phyloP scores from a whole-genome alignment of 1,140 invertebrate species.

The Dolichoris vasculosae region DNA sequence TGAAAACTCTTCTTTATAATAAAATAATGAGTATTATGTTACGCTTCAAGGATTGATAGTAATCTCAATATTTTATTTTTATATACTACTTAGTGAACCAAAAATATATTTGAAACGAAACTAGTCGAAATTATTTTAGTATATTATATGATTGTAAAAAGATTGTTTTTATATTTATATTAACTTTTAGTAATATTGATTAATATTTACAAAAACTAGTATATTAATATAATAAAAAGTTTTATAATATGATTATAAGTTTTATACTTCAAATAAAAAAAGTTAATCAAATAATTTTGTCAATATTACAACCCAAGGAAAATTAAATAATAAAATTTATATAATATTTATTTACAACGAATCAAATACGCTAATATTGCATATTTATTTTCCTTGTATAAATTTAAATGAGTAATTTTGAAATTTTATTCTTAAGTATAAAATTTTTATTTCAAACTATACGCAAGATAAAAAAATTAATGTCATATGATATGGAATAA shows the following conservation, averaged over 20 bases:
- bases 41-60: slow-evolving; percentile 38
- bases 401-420: no score
- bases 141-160: background rate
- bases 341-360: no score
- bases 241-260: background rate
- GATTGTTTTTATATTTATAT: background rate
- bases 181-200: background rate
- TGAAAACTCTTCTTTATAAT: slow-evolving; percentile 76
- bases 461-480: no score
- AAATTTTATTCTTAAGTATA: no score
- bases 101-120: slow-evolving; percentile 24
- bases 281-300: background rate
- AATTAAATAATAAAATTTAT: background rate
- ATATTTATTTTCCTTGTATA: no score
- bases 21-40: slow-evolving; percentile 76
- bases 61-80: slow-evolving; percentile 19
- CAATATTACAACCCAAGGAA: background rate
- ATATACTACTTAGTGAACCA: background rate
- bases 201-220: slow-evolving; percentile 1
- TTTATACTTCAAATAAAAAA: background rate
- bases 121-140: slow-evolving; percentile 13
- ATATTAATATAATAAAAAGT: background rate
- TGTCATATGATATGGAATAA: no score
- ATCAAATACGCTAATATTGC: no score
- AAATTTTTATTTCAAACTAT: no score